Base-by-base conservation (phyloP, 1,140 invertebrate species). In the Drosophila prosaltans region DNA sequence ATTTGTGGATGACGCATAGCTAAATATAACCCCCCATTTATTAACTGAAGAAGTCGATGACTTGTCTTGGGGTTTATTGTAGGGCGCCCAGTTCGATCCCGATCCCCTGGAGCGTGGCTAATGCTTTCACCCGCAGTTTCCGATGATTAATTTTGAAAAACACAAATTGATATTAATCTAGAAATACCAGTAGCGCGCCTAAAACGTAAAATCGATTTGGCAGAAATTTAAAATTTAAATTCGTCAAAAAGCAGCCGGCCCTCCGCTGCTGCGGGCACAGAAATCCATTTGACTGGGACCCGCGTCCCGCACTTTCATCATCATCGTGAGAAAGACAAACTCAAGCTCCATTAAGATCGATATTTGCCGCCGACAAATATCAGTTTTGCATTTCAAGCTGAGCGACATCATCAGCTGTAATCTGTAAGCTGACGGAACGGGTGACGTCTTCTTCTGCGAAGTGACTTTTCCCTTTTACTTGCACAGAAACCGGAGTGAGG, bases 311-410 rank as follows among this genome's bases (percentile, higher is more conserved):
- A 74, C 76, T 77, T 88, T 80, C 69, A 39, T 82, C 58, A 54
- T 43, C 58, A 54, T 43, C 16, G 76, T 82, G 80, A 79, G 83
- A 88, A 83, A 71, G 77, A 82, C 69, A 82, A 88, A 88, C 75
- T 61, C 4, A 65, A 54, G 21, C 26, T 8, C 21, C 45, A 26
- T 51, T 43, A 41, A 57, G 64, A 48, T 51, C 41, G 41, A 28
- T 80, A 43, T 80, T 77, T 80, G 74, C 58, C 61, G 45, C 58
- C 61, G 45, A 54, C 62, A 65, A 65, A 68, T 81, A 81, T 72
- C 7, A 51, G 10, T 51, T 51, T 81, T 58, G 65, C 72, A 63
- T 75, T 51, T 26, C 48, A 63, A 65, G 48, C 39, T 59, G 62
- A 74, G 65, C 67, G 65, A 43, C 73, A 26, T 51, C 45, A 51